Base-by-base conservation (phyloP, 2,113 vertebrate genomes). In the Holacanthus passer region DNA sequence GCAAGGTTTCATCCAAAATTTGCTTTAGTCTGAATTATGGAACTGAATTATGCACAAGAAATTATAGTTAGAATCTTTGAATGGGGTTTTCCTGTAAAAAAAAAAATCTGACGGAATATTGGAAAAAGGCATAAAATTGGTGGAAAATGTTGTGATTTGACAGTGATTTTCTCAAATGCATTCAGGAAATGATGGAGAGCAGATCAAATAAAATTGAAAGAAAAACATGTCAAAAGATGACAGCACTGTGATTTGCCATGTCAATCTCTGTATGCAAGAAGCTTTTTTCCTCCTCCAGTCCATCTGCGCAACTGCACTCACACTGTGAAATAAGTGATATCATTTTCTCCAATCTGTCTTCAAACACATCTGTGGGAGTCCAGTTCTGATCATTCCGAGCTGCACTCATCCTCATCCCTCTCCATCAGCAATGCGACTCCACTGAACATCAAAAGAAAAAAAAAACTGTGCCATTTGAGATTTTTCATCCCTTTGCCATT, bases 231-330 rank as follows among this genome's bases (percentile, higher is more conserved):
- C 27, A 14, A 31, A 31, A 53, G 24, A 43, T 29, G 0, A 43
- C 11, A 53, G 16, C 17, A 29, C 4, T 29, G 11, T 69, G 32
- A 52, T n/a, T 58, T n/a, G 10, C 45, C 4, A 16, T n/a, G 3
- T 37, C 16, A 58, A 11, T 29, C 16, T 48, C 8, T 73, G 5
- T 9, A 19, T 27, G 5, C 13, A 24, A 16, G 2, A 31, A 55
- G 8, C 6, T 22, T n/a, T 7, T 29, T 27, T 0, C 24, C 1
- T 3, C 12, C 4, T n/a, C n/a, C n/a, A n/a, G n/a, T n/a, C n/a
- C n/a, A n/a, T n/a, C n/a, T n/a, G n/a, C n/a, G n/a, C n/a, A n/a
- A 27, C 14, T 31, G 32, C 20, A 8, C 52, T 39, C 24, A 17
- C 29, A 45, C 14, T 22, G 48, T 24, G 22, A 59, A 39, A 12